A percentile compares a stretch with the other conserved stretches of the same genome.
Evolutionary conservation across 2,113 vertebrate genomes (phyloP).

Genomic region (Mionectes macconnelli): DNA sequence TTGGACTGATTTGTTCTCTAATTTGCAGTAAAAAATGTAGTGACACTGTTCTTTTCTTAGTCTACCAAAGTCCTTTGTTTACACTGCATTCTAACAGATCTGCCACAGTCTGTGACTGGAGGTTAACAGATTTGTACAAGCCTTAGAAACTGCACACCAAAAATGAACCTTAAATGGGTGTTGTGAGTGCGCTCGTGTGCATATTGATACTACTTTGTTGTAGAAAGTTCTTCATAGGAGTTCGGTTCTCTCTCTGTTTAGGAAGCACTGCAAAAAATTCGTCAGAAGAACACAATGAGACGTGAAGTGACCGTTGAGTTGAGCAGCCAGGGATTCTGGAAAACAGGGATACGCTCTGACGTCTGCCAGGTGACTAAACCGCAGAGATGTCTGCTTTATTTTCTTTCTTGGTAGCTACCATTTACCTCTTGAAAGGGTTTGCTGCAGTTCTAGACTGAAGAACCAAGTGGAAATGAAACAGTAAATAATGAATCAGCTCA

Average conservation of each 20-base stretch:
- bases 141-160: background rate
- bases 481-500: background rate
- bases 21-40: background rate
- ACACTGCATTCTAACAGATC: rapidly evolving
- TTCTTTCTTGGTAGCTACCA: background rate
- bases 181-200: rapidly evolving
- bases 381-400: background rate
- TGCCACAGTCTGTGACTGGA: background rate
- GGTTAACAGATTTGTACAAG: background rate
- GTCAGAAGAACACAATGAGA: slow-evolving; percentile 99
- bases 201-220: background rate
- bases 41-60: background rate
- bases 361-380: slow-evolving; percentile 89
- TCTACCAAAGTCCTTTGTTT: background rate
- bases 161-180: background rate
- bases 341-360: slow-evolving; percentile 95
- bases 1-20: background rate
- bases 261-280: slow-evolving; percentile 98
- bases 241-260: slow-evolving; percentile 53
- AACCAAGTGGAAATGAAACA: background rate
- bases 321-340: slow-evolving; percentile 99
- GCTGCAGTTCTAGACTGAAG: background rate
- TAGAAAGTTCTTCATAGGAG: background rate
- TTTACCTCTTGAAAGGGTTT: background rate
- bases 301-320: slow-evolving; percentile 97